A percentile compares a stretch with the other conserved stretches of the same genome.
Evolutionary conservation across 2,888 invertebrate species (phyloP).

Genomic region (Epinotia ramella): DNA sequence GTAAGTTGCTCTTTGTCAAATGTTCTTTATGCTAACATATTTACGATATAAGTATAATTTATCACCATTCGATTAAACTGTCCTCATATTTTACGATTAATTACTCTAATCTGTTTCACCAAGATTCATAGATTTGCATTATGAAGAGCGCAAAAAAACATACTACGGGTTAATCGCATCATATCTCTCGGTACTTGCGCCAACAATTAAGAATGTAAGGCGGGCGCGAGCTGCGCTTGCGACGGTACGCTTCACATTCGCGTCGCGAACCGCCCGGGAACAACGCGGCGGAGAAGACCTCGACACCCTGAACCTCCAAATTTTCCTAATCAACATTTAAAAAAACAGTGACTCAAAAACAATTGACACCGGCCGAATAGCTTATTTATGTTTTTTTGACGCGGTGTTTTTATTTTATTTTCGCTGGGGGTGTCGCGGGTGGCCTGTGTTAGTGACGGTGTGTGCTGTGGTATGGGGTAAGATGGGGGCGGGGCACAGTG

Average conservation of each 20-base stretch:
- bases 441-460: conserved; percentile 76
- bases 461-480: conserved; percentile 79
- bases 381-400: conserved; percentile 24
- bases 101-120: conserved; percentile 20
- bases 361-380: conserved; percentile 37
- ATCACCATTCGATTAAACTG: conserved; percentile 17
- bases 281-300: conserved; percentile 67
- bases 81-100: conserved; percentile 20
- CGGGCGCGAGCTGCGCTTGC: conserved; percentile 72
- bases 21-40: too few relatives aligned
- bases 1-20: too few relatives aligned
- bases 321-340: conserved; percentile 5
- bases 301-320: conserved; percentile 62
- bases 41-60: conserved; percentile 10
- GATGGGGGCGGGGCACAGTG: conserved; percentile 83
- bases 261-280: conserved; percentile 73
- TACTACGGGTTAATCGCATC: conserved; percentile 12
- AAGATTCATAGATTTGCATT: conserved; percentile 22
- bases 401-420: conserved; percentile 49
- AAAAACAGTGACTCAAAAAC: conserved; percentile 14
- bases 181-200: conserved; percentile 64
- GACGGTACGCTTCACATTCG: conserved; percentile 82
- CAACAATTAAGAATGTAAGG: conserved; percentile 71
- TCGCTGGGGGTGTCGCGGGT: conserved; percentile 67
- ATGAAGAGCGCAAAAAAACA: conserved; percentile 19